Evolutionary conservation across 2,113 vertebrate species (phyloP), one percentile per base, ranked within the genome.

Genomic region (Hiodon tergisus): DNA sequence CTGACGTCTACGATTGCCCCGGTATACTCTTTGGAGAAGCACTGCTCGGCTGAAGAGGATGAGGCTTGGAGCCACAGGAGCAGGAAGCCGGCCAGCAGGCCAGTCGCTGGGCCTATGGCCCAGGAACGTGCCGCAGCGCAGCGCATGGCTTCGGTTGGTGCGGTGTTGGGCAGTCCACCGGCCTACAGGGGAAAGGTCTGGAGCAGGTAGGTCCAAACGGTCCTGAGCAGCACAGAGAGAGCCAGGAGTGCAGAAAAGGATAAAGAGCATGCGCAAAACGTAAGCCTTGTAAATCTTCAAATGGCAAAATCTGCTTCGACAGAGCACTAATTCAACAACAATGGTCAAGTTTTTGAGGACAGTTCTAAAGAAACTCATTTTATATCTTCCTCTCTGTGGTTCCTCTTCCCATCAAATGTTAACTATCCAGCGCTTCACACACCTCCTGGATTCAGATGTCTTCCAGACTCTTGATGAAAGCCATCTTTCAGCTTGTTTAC

Each of bases 21-120:
- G 73, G 81, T 81, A 72, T 89, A 89, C 60, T 89, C 86, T 48
- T 89, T 78, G 73, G 87, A 91, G 81, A 85, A 90, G 76, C 91
- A 92, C 1, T 84, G 87, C 80, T 89, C 86, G 0, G 80, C 66
- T 2, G 86, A 81, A 53, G 65, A 13, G 0, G 80, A 84, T 0
- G 17, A 65, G 9, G 72, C 79, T 4, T 76, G 73, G 68, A 71
- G 67, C 67, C 76, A 68, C 55, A 82, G 9, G 31, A 78, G 1
- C 47, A 75, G 48, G 51, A 74, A 1, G 60, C 72, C 2, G 4
- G 53, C 3, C 13, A 75, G 11, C 10, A 80, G 4, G 14, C 84
- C 74, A 14, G 68, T 75, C 46, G 47, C 5, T 17, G 74, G 75
- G 63, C 48, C 13, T 0, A 7, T 11, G 31, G 50, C 31, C 17